Base-by-base conservation (phyloP, 2,888 invertebrate genomes). In the Drosophila picticornis region DNA sequence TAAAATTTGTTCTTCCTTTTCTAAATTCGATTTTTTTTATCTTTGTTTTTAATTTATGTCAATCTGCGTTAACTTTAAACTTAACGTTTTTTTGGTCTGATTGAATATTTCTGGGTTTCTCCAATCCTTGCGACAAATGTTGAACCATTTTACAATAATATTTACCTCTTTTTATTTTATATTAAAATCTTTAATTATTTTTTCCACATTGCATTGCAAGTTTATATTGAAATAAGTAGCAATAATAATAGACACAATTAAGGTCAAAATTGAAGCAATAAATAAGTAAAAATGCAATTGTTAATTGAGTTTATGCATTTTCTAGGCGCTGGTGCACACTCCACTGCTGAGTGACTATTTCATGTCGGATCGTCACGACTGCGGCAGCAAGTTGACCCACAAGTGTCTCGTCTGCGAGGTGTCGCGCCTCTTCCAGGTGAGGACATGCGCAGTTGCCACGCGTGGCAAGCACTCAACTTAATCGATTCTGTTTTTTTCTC, bases 351-450 rank as follows among this genome's bases (percentile, higher is more conserved):
- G 99, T 76, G 99, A 99, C 93, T 99, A 98, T 94, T 99, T 99
- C 93, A 95, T 99, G 83, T 96, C 98, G 48, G 98, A 99, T 93
- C 96, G 96, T 82, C 99, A 99, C 92, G 96, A 96, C 90, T 99
- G 99, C 94, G 93, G 88, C 69, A 92, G 92, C 25, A 92, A 94
- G 62, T 94, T 94, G 10, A 95, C 97, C 3, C 95, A 95, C 48
- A 96, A 96, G 91, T 99, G 99, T 94, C 95, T 99, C 67, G 98
- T 99, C 70, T 99, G 99, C 93, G 98, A 99, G 94, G 96, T 99
- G 83, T 96, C 97, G n/a, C 96, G 97, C 81, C 94, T 99, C 46
- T 99, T 99, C 94, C 99, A 99, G 95, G 97, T 97, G 95, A 95
- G 66, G 50, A 61, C 48, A 43, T 61, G 63, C 67, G 56, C 52